Evolutionary conservation across 2,113 vertebrate genomes (phyloP), one percentile per base, ranked within the genome.

Genomic region (Pipra filicauda): DNA sequence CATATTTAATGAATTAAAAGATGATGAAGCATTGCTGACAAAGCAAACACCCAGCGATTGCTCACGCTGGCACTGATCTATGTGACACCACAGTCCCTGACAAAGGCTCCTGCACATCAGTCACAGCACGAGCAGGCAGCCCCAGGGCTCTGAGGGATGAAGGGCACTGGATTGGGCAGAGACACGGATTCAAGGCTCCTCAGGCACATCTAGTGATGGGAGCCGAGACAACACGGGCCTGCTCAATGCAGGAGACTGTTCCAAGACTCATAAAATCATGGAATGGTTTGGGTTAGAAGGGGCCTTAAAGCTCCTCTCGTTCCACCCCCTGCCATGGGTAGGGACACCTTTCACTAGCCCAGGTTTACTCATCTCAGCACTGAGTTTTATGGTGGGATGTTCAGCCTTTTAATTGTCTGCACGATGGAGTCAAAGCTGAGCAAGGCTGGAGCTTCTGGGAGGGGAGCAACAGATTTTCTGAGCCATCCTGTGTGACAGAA

Each of bases 11-110:
- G 93, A 91, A 93, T 86, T 91, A 78, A 57, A 67, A 93, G 85
- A 82, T 89, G 94, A 95, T 95, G 73, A 74, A 96, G 85, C 33
- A 19, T 37, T 84, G 62, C 83, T 92, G 94, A 46, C 85, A 91
- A 48, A 84, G 91, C 86, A 67, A 70, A 41, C 35, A 67, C 67
- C 91, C 62, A 51, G 85, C 24, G 21, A 3, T 49, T 30, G 72
- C 11, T 3, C 46, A 11, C 0, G 0, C 85, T 85, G 96, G 57
- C 94, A 70, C 85, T 49, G 82, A 49, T 80, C 71, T 77, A 15
- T 79, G 91, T 70, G 71, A 62, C 92, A 83, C 79, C 35, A 15
- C 44, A 83, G 39, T 54, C 85, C 85, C 43, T 6, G 64, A 88
- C 92, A 31, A 17, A 44, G 41, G 3, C 22, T 6, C 48, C 49